phyloP scores from a whole-genome alignment of 2,888 invertebrate species.

The Thereva nobilitata region DNA sequence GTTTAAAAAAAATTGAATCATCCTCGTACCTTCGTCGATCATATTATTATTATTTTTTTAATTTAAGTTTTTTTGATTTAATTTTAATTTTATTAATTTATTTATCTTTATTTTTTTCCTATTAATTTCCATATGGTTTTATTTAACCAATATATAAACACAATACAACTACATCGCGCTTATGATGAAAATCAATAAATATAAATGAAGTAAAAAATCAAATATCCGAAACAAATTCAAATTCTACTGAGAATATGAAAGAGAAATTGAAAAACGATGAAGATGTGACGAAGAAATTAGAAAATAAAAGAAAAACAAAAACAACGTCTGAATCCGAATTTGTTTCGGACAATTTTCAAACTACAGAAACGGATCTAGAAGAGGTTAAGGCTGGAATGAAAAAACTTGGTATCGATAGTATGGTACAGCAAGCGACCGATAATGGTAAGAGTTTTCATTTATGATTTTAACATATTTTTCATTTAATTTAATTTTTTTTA shows the following conservation, averaged over 20 bases:
- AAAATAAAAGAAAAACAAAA: conserved; percentile 40
- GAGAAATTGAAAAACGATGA: conserved; percentile 30
- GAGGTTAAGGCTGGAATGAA: conserved; percentile 75
- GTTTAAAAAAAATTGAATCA: conserved; percentile 29
- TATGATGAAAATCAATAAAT: conserved; percentile 29
- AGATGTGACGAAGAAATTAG: conserved; percentile 24
- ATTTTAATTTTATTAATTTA: conserved; percentile 58
- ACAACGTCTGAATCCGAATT: conserved; percentile 66
- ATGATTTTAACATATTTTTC: conserved; percentile 25
- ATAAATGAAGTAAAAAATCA: conserved; percentile 42
- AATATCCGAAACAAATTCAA: conserved; percentile 46
- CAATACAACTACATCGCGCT: conserved; percentile 37
- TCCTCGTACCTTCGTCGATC: conserved; percentile 1
- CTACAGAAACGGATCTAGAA: conserved; percentile 68
- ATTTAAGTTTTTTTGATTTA: conserved; percentile 53
- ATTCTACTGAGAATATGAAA: conserved; percentile 30
- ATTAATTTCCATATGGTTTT: conserved; percentile 43
- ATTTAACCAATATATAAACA: conserved; percentile 58
- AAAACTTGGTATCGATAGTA: conserved; percentile 67
- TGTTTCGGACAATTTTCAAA: conserved; percentile 75
- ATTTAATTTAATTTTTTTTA: conserved; percentile 28
- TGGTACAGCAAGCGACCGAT: conserved; percentile 60
- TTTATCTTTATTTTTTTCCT: conserved; percentile 40
- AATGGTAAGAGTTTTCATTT: conserved; percentile 57
- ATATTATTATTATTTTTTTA: conserved; percentile 39